Evolutionary conservation across 2,888 invertebrate species (phyloP).

Genomic region (Trachelus tabidus): DNA sequence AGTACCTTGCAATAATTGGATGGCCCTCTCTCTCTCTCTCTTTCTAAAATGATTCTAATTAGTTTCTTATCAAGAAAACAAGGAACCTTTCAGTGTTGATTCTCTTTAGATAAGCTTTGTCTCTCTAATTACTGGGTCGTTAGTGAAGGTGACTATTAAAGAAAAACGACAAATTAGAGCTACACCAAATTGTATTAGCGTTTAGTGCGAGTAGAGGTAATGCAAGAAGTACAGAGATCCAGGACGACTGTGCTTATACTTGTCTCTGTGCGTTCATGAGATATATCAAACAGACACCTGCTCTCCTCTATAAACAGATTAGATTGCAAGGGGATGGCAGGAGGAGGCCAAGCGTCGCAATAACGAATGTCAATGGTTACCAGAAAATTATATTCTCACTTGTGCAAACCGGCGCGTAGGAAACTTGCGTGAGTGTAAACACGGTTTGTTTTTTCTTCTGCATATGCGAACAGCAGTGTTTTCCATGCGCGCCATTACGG

Average conservation of each 20-base stretch:
- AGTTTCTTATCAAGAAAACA: not conserved
- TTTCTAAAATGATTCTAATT: not conserved
- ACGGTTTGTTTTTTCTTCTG: not conserved
- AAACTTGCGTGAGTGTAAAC: conserved; percentile 23
- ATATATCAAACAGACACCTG: conserved; percentile 13
- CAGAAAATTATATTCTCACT: not conserved
- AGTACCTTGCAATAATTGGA: not conserved
- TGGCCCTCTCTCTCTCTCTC: not conserved
- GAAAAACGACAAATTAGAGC: not conserved
- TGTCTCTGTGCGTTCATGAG: not conserved
- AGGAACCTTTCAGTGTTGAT: not conserved
- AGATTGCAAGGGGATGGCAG: not conserved
- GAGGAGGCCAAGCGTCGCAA: conserved; percentile 21
- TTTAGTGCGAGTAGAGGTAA: not conserved
- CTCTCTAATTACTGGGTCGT: not conserved
- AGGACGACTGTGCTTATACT: not conserved
- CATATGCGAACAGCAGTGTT: not conserved
- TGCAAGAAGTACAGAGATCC: conserved; percentile 12
- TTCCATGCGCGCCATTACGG: not conserved
- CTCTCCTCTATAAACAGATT: not conserved
- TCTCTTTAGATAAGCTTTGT: not conserved
- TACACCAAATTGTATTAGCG: not conserved
- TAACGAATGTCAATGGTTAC: conserved; percentile 18
- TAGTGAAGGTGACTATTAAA: not conserved
- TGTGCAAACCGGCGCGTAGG: conserved; percentile 23